phyloP scores from a whole-genome alignment of 2,113 vertebrate genomes.

The Vimba vimba region DNA sequence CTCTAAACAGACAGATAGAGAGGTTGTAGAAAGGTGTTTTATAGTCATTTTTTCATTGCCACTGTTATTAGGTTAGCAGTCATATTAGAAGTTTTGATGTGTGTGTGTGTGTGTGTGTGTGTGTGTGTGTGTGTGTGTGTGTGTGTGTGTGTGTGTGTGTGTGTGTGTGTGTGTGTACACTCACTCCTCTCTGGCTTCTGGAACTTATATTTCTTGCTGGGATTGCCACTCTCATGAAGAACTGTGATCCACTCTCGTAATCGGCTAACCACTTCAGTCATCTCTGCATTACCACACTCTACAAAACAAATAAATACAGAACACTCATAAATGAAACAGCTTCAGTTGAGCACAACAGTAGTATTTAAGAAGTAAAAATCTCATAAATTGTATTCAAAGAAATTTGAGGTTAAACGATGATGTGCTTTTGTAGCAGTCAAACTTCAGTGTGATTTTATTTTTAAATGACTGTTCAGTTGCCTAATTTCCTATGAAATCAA shows the following conservation, averaged over 20 bases:
- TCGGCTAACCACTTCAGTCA: conserved; percentile 88
- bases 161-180: conserved; percentile 53
- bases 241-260: conserved; percentile 95
- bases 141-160: not conserved
- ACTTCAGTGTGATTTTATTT: not conserved
- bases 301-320: conserved; percentile 40
- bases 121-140: too few relatives aligned
- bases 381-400: not conserved
- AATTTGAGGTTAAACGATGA: not conserved
- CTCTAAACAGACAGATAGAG: conserved; percentile 67
- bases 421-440: not conserved
- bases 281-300: conserved; percentile 90
- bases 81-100: not conserved
- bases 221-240: conserved; percentile 88
- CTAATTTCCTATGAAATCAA: not conserved
- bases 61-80: not conserved
- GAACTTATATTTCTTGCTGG: conserved; percentile 85
- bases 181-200: conserved; percentile 90
- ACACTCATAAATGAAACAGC: conserved; percentile 8
- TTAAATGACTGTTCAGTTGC: not conserved
- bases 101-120: not conserved
- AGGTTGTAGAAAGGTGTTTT: not conserved
- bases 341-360: not conserved
- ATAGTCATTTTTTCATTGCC: not conserved
- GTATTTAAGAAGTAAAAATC: not conserved